A percentile compares a stretch with the other conserved stretches of the same genome.
phyloP scores from a whole-genome alignment of 2,113 vertebrate species.

The Nothobranchius furzeri region DNA sequence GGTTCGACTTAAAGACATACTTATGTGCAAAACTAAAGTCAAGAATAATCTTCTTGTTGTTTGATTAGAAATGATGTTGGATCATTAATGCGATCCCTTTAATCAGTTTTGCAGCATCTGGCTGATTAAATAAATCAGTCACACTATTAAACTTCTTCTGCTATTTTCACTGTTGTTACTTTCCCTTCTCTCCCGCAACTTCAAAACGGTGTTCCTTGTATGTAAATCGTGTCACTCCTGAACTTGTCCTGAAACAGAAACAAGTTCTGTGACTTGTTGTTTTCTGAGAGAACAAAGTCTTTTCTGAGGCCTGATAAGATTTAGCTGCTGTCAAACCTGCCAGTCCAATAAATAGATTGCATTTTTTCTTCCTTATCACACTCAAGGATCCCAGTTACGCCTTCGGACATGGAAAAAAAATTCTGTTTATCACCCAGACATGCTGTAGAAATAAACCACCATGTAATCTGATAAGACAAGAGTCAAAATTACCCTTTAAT shows the following conservation, averaged over 20 bases:
- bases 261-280: not conserved
- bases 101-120: not conserved
- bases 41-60: too few relatives aligned
- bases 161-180: too few relatives aligned
- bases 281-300: not conserved
- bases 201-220: not conserved
- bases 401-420: not conserved
- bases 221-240: not conserved
- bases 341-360: not conserved
- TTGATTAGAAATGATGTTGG: not conserved
- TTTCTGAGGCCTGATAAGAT: not conserved
- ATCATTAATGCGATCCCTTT: not conserved
- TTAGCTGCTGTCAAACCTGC: not conserved
- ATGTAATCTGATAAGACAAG: not conserved
- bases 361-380: not conserved
- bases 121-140: not conserved
- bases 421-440: not conserved
- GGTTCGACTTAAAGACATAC: not conserved
- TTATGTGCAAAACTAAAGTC: not conserved
- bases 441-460: not conserved
- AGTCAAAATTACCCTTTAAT: too few relatives aligned
- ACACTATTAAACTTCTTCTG: too few relatives aligned
- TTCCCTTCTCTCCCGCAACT: not conserved
- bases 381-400: not conserved
- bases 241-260: not conserved